Evolutionary conservation across 2,797 vertebrate genomes (phyloP).

Genomic region (Sylvilagus floridanus): DNA sequence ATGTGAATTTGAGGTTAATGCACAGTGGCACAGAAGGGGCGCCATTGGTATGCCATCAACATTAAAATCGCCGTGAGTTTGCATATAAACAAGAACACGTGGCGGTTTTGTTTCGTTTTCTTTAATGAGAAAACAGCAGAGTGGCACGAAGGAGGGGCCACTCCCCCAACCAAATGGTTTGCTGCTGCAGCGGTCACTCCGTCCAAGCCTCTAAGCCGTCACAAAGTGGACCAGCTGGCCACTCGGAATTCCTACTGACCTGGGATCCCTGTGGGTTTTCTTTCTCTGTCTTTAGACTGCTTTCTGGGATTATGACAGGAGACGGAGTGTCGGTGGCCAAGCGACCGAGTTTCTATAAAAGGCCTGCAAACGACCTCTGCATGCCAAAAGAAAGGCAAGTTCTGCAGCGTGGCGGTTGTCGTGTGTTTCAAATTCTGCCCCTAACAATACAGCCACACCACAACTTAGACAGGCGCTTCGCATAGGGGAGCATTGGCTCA

Average conservation of each 20-base stretch:
- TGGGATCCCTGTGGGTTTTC: not conserved
- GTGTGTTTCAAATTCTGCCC: not conserved
- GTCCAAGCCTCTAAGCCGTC: too few species aligned
- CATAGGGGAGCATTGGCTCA: too few species aligned
- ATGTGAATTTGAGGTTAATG: not conserved
- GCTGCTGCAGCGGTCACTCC: not conserved
- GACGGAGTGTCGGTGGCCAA: not conserved
- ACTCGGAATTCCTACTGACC: not conserved
- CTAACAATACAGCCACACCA: too few species aligned
- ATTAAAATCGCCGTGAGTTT: not conserved
- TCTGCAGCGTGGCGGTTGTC: not conserved
- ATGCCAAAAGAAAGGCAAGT: not conserved
- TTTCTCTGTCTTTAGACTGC: slow-evolving; percentile 22
- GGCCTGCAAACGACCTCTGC: not conserved
- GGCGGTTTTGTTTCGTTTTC: not conserved
- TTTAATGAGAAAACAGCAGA: not conserved
- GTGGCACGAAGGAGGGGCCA: rapidly evolving
- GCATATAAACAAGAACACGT: slow-evolving; percentile 49
- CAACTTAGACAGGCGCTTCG: too few species aligned
- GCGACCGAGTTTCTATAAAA: not conserved
- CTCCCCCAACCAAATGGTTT: not conserved
- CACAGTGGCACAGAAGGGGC: not conserved
- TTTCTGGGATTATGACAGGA: not conserved
- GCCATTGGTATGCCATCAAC: not conserved
- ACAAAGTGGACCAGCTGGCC: too few species aligned